phyloP scores from a whole-genome alignment of 2,888 invertebrate species.

The Tachina grossa region DNA sequence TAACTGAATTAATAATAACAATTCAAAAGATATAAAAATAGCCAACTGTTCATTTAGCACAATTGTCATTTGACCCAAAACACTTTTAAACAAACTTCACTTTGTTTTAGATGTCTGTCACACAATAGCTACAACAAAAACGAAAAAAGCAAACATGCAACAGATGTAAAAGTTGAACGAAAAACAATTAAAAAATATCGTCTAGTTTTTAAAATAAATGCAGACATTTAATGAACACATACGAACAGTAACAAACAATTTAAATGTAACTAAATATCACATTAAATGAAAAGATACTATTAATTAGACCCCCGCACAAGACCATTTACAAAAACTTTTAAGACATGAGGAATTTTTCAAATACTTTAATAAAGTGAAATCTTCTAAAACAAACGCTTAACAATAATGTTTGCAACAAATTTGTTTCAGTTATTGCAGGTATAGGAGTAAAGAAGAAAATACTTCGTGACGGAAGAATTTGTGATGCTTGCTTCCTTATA shows the following conservation, averaged over 20 bases:
- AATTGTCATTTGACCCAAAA: slow-evolving; percentile 55
- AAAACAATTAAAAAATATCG: slow-evolving; percentile 4
- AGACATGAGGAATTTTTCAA: no score
- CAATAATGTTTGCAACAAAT: no score
- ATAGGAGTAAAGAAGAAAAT: no score
- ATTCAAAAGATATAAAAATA: background rate
- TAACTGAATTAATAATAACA: background rate
- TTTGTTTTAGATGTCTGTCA: slow-evolving; percentile 23
- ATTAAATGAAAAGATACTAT: background rate
- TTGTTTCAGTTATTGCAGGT: no score
- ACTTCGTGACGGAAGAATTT: no score
- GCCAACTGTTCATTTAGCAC: slow-evolving; percentile 37
- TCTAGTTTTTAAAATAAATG: slow-evolving; percentile 28
- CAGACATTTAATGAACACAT: slow-evolving; percentile 33
- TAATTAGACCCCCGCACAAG: no score
- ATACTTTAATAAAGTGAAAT: no score
- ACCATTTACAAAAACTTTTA: no score
- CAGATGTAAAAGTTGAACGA: slow-evolving; percentile 37
- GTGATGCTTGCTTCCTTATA: no score
- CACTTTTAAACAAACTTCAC: slow-evolving; percentile 12
- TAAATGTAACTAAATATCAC: slow-evolving; percentile 12
- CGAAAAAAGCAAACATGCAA: background rate
- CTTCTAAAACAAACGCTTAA: no score
- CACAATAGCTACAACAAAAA: background rate
- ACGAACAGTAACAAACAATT: background rate